phyloP scores from a whole-genome alignment of 2,797 vertebrate genomes.

The Pampus argenteus region DNA sequence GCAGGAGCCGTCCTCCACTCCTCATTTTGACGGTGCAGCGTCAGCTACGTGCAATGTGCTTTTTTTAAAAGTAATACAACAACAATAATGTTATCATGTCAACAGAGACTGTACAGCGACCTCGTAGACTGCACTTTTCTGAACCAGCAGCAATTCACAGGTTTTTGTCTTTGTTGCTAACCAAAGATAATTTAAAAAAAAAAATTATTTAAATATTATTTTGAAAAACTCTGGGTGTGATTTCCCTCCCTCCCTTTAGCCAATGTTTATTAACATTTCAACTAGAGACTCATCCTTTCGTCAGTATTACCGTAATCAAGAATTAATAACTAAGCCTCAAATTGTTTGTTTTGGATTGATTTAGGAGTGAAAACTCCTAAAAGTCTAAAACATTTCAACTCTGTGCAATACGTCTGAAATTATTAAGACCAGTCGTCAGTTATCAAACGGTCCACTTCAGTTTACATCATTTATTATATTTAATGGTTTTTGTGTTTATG shows the following conservation, averaged over 20 bases:
- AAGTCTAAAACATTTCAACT: conserved; percentile 14
- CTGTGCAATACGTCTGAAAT: conserved; percentile 47
- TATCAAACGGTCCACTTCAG: conserved; percentile 36
- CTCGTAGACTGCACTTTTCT: conserved; percentile 40
- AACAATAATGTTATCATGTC: conserved; percentile 28
- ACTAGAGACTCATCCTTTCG: conserved; percentile 17
- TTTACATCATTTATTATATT: conserved; percentile 43
- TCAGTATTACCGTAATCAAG: conserved; percentile 69
- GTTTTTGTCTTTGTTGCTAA: conserved; percentile 59
- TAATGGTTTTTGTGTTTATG: conserved; percentile 64
- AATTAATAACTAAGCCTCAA: conserved; percentile 26
- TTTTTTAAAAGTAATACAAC: conserved; percentile 29
- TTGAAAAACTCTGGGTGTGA: conserved; percentile 48
- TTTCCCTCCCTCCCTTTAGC: conserved; percentile 35
- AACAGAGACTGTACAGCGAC: conserved; percentile 28
- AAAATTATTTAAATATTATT: conserved; percentile 35
- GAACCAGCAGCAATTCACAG: conserved; percentile 39
- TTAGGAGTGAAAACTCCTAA: not conserved
- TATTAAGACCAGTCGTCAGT: conserved; percentile 23
- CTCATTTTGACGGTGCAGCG: conserved; percentile 38
- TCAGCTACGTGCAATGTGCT: too few relatives aligned
- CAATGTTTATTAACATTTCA: conserved; percentile 31
- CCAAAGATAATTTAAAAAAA: too few relatives aligned
- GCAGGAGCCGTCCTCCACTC: conserved; percentile 46
- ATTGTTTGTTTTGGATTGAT: not conserved